Percentiles rank a stretch among this genome's conserved stretches.
phyloP scores from a whole-genome alignment of 2,113 vertebrate genomes.

The Sander vitreus region DNA sequence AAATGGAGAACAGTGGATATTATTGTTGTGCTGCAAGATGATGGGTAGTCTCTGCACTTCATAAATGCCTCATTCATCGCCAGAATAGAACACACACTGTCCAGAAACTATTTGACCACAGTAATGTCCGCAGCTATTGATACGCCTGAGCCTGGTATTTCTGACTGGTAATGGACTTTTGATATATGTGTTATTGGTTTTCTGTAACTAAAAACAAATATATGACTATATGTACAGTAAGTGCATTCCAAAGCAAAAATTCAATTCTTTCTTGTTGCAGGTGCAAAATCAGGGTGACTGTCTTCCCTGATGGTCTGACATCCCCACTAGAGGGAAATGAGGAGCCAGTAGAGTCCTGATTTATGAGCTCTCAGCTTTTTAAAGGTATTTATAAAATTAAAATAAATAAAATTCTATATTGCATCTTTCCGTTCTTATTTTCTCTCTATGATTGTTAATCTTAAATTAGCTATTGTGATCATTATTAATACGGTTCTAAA shows the following conservation, averaged over 20 bases:
- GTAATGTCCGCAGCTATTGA: conserved; percentile 20
- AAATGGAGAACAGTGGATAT: conserved; percentile 67
- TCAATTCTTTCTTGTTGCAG: not conserved
- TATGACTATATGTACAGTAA: not conserved
- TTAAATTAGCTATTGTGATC: not conserved
- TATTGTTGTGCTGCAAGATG: conserved; percentile 68
- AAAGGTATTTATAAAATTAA: not conserved
- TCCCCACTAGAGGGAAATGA: conserved; percentile 58
- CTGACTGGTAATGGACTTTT: conserved; percentile 9
- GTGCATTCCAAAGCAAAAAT: not conserved
- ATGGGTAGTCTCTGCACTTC: conserved; percentile 48
- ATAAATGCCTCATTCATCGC: conserved; percentile 78
- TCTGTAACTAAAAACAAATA: not conserved
- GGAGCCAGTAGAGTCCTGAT: conserved; percentile 11
- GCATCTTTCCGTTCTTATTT: not conserved
- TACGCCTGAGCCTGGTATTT: not conserved
- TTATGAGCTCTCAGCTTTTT: not conserved
- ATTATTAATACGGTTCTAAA: not conserved
- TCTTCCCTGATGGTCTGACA: not conserved
- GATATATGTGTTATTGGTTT: not conserved
- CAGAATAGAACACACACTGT: conserved; percentile 66
- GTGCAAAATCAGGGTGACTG: not conserved
- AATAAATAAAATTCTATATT: too few relatives aligned
- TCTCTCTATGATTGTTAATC: not conserved
- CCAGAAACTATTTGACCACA: conserved; percentile 39